Percentiles rank a stretch among this genome's conserved stretches.
phyloP scores from a whole-genome alignment of 2,113 vertebrate species.

The Zonotrichia leucophrys region DNA sequence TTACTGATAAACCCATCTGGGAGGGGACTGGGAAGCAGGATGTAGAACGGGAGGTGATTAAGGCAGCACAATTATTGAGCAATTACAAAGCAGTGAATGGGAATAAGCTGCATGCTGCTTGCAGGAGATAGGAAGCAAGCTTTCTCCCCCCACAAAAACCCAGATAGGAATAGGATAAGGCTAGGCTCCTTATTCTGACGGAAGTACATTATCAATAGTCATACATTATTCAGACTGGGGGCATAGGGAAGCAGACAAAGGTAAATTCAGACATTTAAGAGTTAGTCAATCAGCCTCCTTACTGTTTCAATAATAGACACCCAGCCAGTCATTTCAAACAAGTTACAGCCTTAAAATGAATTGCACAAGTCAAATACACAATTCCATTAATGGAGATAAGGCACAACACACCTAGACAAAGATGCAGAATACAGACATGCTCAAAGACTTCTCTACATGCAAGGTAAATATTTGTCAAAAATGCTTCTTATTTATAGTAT shows the following conservation, averaged over 20 bases:
- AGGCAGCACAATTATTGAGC: conserved; percentile 14
- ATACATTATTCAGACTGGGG: neutral
- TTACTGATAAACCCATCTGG: neutral
- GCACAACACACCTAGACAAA: neutral
- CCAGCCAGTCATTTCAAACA: neutral
- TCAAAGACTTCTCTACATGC: neutral
- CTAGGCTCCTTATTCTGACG: neutral
- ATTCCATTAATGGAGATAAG: neutral
- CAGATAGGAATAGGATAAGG: neutral
- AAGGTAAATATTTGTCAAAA: neutral
- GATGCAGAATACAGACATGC: neutral
- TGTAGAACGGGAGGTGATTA: neutral
- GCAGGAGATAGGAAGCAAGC: conserved; percentile 16
- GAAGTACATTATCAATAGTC: neutral
- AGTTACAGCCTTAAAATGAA: neutral
- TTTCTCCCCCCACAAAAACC: neutral
- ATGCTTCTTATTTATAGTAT: neutral
- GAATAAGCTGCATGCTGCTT: conserved; percentile 28
- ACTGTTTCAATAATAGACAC: neutral
- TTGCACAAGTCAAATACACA: neutral
- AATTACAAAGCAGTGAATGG: conserved; percentile 18
- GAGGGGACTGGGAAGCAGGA: conserved; percentile 24
- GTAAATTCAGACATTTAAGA: neutral
- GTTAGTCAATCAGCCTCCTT: neutral
- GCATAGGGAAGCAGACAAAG: neutral